Evolutionary conservation across 2,797 vertebrate genomes (phyloP), one percentile per base, ranked within the genome.

Genomic region (Danio aesculapii): DNA sequence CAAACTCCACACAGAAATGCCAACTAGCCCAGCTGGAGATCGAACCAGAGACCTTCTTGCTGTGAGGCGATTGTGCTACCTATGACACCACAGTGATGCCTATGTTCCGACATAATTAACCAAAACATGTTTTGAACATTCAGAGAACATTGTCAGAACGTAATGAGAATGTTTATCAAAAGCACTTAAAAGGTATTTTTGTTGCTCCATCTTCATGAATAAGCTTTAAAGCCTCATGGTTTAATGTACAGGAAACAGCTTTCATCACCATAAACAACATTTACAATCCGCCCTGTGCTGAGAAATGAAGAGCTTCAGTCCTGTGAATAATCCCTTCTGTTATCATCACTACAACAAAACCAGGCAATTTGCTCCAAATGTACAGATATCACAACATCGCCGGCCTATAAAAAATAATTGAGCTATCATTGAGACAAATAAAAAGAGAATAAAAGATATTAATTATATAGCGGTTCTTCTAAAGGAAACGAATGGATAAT

Each of bases 401-500:
- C 53, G 83, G 87, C 88, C 82, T 81, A 90, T 90, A 85, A 86
- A 85, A 92, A 91, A 89, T 89, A 90, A 90, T 91, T 69, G 88
- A 92, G 88, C 88, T 89, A 89, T 88, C 85, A 88, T 19, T 68
- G 58, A 84, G 87, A 89, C 86, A 88, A 90, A 91, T 90, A 86
- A 84, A 83, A 81, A 61, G 81, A 82, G 59, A 84, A 88, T 67
- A 68, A 75, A 81, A 77, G 66, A 85, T 88, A 92, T 91, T 90
- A 86, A 88, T 81, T 85, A 68, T 6, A 39, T 69, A 87, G 89
- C 86, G 82, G 75, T 85, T 88, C 30, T 83, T 88, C 88, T 87
- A 75, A 90, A 89, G 89, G 90, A 88, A 86, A 91, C 91, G 89
- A 88, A 92, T 92, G 83, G 90, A 86, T 84, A 90, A 91, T 91